Base-by-base conservation (phyloP, 2,888 invertebrate genomes). In the Harpagoxenus sublaevis region DNA sequence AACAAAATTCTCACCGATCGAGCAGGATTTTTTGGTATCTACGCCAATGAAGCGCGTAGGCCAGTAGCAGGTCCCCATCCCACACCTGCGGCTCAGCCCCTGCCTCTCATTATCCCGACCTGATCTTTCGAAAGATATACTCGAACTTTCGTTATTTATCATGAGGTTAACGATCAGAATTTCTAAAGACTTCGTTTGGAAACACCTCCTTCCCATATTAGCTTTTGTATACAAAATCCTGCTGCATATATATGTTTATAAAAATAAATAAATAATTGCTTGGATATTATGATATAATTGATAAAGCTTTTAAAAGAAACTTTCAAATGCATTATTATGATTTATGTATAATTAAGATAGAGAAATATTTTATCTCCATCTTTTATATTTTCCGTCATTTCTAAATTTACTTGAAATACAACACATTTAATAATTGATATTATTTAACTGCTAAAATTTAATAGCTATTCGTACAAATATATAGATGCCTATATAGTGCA, bases 61-160 rank as follows among this genome's bases (percentile, higher is more conserved):
- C 90, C 94, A 91, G 95, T 95, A 95, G 95, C 93, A 89, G 91
- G 92, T 93, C 93, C 93, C 91, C 94, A 93, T 93, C 93, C 94
- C 93, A 94, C 95, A 94, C 94, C 94, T 94, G 94, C 93, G 86
- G 93, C 92, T 93, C 92, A 94, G 93, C 88, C 93, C 93, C 93
- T 94, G 93, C 94, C 93, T 94, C 94, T 94, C 94, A 94, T 94
- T 94, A 95, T 95, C 94, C 94, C 91, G 92, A 94, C 93, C 93
- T 93, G 94, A 94, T 94, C 94, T 94, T 91, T 93, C 92, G 92
- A 94, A 94, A 94, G 93, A 94, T 94, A 94, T 93, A 93, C 91
- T 92, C 90, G 90, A 92, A 93, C 92, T 94, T 93, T 92, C 92
- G 92, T 94, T 95, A 95, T 95, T 94, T 94, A 94, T 94, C 93